These are phyloP conservation scores for Heliocidaris tuberculata DNA, from an alignment of 35 echinoderm and acorn worm genomes.

Conservation along the genomic window DNA sequence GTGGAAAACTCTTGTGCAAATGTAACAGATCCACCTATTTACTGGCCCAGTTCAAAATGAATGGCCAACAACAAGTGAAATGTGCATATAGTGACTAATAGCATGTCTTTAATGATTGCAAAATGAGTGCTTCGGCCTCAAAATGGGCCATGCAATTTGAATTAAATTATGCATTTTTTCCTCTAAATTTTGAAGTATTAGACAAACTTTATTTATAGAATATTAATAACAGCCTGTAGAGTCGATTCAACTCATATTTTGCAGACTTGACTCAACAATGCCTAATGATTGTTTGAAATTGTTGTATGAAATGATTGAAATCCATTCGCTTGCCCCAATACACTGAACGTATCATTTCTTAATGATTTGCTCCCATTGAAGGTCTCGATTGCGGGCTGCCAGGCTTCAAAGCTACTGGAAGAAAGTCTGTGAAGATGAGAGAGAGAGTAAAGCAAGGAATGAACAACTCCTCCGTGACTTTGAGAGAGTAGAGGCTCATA, in stretches of 20 bases:
- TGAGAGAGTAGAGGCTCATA: conserved; percentile 79
- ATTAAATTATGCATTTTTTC: no score
- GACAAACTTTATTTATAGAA: background rate
- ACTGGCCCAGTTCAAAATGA: no score
- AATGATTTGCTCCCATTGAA: conserved; percentile 19
- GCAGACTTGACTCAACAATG: background rate
- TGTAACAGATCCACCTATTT: no score
- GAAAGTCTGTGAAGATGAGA: conserved; percentile 89
- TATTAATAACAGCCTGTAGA: background rate
- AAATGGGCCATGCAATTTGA: no score
- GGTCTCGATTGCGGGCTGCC: conserved; percentile 62
- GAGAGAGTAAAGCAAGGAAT: conserved; percentile 74
- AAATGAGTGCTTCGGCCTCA: no score
- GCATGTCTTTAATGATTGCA: no score
- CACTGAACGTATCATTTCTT: background rate
- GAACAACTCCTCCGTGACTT: conserved; percentile 79
- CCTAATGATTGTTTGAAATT: no score
- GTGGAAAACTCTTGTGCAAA: no score
- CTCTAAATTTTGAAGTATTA: no score
- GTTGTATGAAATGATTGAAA: background rate
- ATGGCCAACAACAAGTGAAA: no score
- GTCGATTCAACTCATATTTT: background rate
- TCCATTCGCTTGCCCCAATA: background rate
- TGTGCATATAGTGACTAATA: no score
- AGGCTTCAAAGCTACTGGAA: conserved; percentile 87